A percentile compares a stretch with the other conserved stretches of the same genome.
phyloP scores from a whole-genome alignment of 2,113 vertebrate species.

The Eidolon helvum region DNA sequence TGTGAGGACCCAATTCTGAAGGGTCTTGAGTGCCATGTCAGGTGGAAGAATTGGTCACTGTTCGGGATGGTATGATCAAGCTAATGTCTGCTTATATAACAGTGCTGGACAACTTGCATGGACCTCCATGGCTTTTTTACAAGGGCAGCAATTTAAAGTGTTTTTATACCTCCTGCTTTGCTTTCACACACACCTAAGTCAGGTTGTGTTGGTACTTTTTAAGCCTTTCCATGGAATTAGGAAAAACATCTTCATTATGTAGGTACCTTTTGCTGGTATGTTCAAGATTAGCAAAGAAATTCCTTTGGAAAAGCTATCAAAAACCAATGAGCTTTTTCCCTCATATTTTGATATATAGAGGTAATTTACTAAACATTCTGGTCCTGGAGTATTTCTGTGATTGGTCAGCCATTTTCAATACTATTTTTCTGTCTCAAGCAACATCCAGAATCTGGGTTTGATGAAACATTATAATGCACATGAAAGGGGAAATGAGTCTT shows the following conservation, averaged over 20 bases:
- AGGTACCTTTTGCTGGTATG: conserved; percentile 13
- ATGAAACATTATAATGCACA: neutral
- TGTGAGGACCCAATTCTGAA: neutral
- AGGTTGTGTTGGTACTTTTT: neutral
- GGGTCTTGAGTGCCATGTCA: neutral
- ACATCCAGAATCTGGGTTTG: conserved; percentile 20
- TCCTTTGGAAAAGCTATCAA: neutral
- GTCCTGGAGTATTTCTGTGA: neutral
- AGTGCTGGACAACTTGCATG: neutral
- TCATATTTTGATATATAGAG: conserved; percentile 35
- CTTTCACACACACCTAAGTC: neutral
- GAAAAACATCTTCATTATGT: conserved; percentile 36
- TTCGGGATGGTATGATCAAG: neutral
- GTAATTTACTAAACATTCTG: conserved; percentile 45
- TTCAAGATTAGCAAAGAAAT: conserved; percentile 45
- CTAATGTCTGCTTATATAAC: neutral
- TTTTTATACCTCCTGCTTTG: neutral
- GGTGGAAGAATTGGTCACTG: neutral
- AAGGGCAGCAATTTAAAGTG: neutral
- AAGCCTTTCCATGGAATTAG: conserved; percentile 16
- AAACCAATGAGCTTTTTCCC: neutral
- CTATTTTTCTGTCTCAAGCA: neutral
- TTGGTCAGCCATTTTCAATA: neutral
- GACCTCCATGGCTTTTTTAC: neutral
- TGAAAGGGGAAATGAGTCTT: neutral